Conservation (phyloP, 2,888 invertebrate genomes). For the Eilema griseolum region DNA sequence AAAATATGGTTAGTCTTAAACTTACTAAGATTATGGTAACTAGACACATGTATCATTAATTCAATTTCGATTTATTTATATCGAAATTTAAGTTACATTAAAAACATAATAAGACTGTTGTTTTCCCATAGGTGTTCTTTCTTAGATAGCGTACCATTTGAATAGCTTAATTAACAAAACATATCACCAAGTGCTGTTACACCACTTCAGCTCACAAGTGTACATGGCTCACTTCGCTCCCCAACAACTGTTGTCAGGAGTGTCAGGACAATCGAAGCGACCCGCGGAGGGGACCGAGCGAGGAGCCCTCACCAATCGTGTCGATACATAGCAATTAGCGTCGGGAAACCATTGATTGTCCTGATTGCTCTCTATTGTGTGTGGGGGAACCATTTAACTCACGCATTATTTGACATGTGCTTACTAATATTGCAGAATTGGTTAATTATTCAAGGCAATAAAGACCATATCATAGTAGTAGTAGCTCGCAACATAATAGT, state of each 20-base stretch:
- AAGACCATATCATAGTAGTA: too few species aligned
- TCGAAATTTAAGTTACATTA: too few species aligned
- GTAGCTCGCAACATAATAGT: too few species aligned
- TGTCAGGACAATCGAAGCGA: slow-evolving; percentile 19
- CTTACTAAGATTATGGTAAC: too few species aligned
- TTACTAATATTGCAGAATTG: not conserved
- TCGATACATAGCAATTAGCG: slow-evolving; percentile 7
- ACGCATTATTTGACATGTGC: not conserved
- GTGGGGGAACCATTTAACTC: slow-evolving; percentile 3
- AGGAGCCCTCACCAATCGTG: slow-evolving; percentile 14
- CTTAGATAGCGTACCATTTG: not conserved
- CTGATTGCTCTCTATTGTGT: slow-evolving; percentile 19
- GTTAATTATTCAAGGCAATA: too few species aligned
- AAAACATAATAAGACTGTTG: too few species aligned
- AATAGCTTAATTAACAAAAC: slow-evolving; percentile 7
- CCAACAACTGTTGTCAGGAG: slow-evolving; percentile 14
- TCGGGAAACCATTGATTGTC: slow-evolving; percentile 11
- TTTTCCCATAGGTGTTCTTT: not conserved
- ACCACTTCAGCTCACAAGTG: slow-evolving; percentile 4
- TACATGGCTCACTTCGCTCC: not conserved
- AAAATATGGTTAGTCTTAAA: too few species aligned
- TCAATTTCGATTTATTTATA: too few species aligned
- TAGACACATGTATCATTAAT: too few species aligned
- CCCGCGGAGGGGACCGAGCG: slow-evolving; percentile 7
- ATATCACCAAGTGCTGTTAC: not conserved